phyloP scores from a whole-genome alignment of 2,888 invertebrate species.

The Philereme transversata region DNA sequence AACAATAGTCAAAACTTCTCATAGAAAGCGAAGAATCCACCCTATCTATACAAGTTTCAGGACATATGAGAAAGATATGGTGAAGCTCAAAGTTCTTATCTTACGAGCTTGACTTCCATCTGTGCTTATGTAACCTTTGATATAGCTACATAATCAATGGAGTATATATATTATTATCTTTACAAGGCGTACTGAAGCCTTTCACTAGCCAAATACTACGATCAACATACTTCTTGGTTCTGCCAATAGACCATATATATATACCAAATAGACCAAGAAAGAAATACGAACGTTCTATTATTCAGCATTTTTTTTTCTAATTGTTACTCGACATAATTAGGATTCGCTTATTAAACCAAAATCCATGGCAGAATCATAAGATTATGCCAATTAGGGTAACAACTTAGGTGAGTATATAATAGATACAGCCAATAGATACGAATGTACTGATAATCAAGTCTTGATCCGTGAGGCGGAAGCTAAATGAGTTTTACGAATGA shows the following conservation, averaged over 20 bases:
- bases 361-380: constrained; percentile 6
- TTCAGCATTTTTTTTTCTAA: not conserved
- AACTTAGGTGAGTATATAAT: constrained; percentile 5
- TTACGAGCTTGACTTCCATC: not conserved
- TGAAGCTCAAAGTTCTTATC: constrained; percentile 14
- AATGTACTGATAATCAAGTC: not conserved
- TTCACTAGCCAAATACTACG: too few species aligned
- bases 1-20: constrained; percentile 28
- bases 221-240: too few species aligned
- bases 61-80: constrained; percentile 17
- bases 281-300: not conserved
- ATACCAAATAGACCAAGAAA: too few species aligned
- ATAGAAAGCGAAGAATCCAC: constrained; percentile 30
- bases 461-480: not conserved
- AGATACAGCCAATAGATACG: not conserved
- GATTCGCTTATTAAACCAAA: not conserved
- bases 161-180: not conserved
- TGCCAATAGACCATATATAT: too few species aligned
- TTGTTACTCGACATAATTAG: not conserved
- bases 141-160: too few species aligned
- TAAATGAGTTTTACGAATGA: not conserved
- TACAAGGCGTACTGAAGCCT: too few species aligned
- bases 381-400: constrained; percentile 7
- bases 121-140: not conserved
- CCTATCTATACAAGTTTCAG: constrained; percentile 31